Evolutionary conservation across 2,113 vertebrate species (phyloP).

Genomic region (Gambusia holbrooki): DNA sequence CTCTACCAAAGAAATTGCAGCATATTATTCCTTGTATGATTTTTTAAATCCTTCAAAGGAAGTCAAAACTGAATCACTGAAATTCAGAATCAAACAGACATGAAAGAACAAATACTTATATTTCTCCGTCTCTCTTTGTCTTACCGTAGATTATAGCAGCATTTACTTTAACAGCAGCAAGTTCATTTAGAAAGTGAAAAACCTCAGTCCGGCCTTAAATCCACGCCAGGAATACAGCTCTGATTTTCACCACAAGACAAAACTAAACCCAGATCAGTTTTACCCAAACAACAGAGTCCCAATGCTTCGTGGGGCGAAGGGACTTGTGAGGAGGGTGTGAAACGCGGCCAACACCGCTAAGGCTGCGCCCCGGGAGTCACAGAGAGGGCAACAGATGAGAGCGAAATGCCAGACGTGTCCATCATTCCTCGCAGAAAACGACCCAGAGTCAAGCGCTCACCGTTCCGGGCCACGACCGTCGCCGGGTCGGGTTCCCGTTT

Average conservation of each 20-base stretch:
- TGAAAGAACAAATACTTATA: no score
- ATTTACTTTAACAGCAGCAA: slow-evolving; percentile 36
- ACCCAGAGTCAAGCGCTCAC: slow-evolving; percentile 3
- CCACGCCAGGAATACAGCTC: background rate
- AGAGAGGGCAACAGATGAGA: slow-evolving; percentile 30
- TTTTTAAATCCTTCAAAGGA: no score
- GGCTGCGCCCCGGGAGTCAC: slow-evolving; percentile 30
- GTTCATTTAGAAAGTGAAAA: slow-evolving; percentile 12
- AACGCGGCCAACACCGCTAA: slow-evolving; percentile 7
- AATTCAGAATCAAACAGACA: background rate
- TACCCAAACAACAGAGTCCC: background rate
- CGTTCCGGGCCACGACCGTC: slow-evolving; percentile 11
- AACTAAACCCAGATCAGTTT: background rate
- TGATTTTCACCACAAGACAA: background rate
- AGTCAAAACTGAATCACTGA: background rate
- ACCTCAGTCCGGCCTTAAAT: background rate
- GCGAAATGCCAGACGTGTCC: slow-evolving; percentile 40
- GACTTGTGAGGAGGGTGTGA: slow-evolving; percentile 10
- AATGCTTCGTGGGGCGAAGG: background rate
- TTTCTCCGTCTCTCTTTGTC: no score
- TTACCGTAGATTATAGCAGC: background rate
- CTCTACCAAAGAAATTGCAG: background rate
- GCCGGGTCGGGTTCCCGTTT: slow-evolving; percentile 7
- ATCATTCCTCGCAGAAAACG: slow-evolving; percentile 21
- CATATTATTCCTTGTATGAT: no score